Evolutionary conservation across 2,888 invertebrate species (phyloP), one percentile per base, ranked within the genome.

Genomic region (Brassicogethes aeneus): DNA sequence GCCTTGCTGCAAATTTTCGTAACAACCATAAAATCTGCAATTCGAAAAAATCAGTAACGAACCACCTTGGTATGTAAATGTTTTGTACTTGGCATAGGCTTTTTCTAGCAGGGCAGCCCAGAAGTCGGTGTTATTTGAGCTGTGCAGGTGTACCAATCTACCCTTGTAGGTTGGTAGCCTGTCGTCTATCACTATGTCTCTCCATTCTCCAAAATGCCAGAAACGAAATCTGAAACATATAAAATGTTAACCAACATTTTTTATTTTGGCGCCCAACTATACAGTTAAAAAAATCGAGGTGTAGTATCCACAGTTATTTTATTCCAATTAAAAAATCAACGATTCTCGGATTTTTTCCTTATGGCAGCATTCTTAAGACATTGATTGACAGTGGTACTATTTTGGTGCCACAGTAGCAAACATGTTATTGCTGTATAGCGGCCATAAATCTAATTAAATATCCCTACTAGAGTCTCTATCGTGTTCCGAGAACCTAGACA

Each of bases 121-220:
- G 72, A 84, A 86, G 66, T 87, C 85, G 10, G 73, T 70, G 34
- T 71, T 69, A 59, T 77, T 77, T 13, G 75, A 69, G 54, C 77
- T 78, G 49, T 76, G 76, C 40, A 79, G 71, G 56, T 75, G 77
- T 37, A 82, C 71, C 15, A 81, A 71, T 40, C 79, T 70, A 36
- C 79, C 78, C 55, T 76, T 76, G 60, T 77, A 75, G 8, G 80
- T 79, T 33, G 87, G 86, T 55, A 87, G 70, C 53, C 79, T 73
- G 67, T 87, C 87, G 67, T 88, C 87, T 41, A 87, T 76, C 16
- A 77, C 64, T 39, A 87, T 75, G 60, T 85, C 85, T 48, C 76
- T 76, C 85, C 85, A 87, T 58, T 76, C 74, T 5, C 85, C 85
- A 65, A 83, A 86, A 67, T 82, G 82, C 86, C 87, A 87, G 67